Evolutionary conservation across 2,113 vertebrate species (phyloP).

Genomic region (Illadopsis cleaveri): DNA sequence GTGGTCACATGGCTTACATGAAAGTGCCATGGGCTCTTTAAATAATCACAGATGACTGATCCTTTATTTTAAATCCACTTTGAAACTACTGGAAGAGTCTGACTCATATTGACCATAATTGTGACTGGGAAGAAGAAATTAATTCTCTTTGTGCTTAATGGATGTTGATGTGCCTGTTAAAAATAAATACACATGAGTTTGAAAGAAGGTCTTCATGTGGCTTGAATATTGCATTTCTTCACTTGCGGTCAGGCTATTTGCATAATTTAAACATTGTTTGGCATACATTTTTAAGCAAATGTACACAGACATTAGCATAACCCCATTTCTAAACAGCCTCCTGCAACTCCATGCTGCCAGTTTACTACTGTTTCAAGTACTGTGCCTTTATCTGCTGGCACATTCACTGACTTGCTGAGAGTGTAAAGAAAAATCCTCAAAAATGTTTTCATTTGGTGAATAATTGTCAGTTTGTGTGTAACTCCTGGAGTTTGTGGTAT

Average conservation of each 20-base stretch:
- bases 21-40: neutral
- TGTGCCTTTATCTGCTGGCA: neutral
- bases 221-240: slow-evolving; percentile 7
- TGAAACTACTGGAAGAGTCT: neutral
- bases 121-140: neutral
- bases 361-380: neutral
- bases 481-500: neutral
- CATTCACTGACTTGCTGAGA: neutral
- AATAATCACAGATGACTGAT: neutral
- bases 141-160: neutral
- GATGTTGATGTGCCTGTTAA: neutral
- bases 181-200: neutral
- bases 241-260: neutral
- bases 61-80: neutral
- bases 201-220: neutral
- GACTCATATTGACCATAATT: neutral
- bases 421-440: neutral
- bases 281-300: neutral
- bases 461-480: neutral
- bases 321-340: neutral
- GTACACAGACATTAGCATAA: neutral
- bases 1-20: neutral
- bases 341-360: neutral
- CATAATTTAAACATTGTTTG: slow-evolving; percentile 25
- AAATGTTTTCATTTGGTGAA: neutral